Evolutionary conservation across 92 coral and sea anemone species (phyloP).

Genomic region (Actinostola sp.): DNA sequence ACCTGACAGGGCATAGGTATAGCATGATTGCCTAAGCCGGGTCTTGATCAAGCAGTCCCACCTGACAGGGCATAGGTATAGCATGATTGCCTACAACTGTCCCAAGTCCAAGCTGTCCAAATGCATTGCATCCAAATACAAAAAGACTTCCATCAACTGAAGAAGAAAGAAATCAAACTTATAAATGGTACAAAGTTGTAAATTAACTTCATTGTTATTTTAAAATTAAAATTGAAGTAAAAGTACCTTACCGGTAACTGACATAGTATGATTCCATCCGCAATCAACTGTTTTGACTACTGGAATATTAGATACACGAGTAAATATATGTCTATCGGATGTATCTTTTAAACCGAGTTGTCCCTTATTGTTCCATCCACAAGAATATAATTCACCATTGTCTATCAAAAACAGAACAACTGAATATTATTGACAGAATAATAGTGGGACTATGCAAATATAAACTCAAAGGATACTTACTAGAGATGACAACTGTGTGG

Average conservation of each 20-base stretch:
- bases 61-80: constrained; percentile 58
- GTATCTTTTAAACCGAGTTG: constrained; percentile 75
- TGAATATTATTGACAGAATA: neutral
- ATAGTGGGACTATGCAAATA: neutral
- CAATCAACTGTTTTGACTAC: constrained; percentile 53
- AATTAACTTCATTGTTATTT: neutral
- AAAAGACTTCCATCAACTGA: constrained; percentile 55
- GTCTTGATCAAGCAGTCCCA: neutral
- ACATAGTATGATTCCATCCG: constrained; percentile 89
- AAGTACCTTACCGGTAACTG: constrained; percentile 53
- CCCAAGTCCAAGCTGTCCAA: constrained; percentile 82
- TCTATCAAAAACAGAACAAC: constrained; percentile 17
- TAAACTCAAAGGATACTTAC: constrained; percentile 21
- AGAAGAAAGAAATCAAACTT: constrained; percentile 4
- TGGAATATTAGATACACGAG: constrained; percentile 36
- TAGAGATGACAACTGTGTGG: constrained; percentile 74
- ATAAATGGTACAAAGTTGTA: too few relatives aligned
- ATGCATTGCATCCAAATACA: constrained; percentile 82
- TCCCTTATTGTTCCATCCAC: constrained; percentile 90
- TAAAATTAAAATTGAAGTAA: neutral
- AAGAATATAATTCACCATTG: constrained; percentile 46
- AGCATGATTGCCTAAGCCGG: neutral
- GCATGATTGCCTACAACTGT: constrained; percentile 27
- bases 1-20: too few relatives aligned
- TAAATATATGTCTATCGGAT: constrained; percentile 44